Evolutionary conservation across 2,113 vertebrate species (phyloP), one percentile per base, ranked within the genome.

Genomic region (Mugil cephalus): DNA sequence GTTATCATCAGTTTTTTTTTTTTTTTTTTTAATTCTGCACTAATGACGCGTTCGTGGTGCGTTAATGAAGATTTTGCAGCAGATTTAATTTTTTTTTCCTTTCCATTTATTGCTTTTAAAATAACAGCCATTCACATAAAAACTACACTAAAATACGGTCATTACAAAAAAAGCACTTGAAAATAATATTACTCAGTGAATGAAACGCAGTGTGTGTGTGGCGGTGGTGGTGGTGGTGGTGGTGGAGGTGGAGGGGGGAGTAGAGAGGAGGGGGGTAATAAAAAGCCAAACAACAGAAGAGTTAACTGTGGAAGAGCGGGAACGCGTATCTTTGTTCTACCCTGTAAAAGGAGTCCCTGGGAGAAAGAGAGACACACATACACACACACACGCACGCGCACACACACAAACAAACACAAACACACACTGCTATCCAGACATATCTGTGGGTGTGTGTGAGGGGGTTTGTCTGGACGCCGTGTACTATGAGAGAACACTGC

Each of bases 81-180:
- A 71, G 30, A 10, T 13, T 17, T n/a, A n/a, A n/a, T 4, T 11
- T 69, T 70, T 42, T 63, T 84, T 83, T 73, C 46, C 42, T 78
- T 69, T 84, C 43, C 71, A 74, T 93, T 93, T 93, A 93, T 91
- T 93, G 89, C 84, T 87, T 81, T 89, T 80, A 88, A 91, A 90
- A 83, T 86, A 90, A 91, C 75, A 93, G 88, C 91, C 91, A 91
- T 84, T 91, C 89, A 91, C 90, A 88, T 89, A 85, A 85, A 89
- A 90, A 88, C 85, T 77, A 88, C 76, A 88, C 84, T 78, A 79
- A 50, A 81, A 68, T 85, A 89, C 84, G 90, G 59, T 85, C 60
- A 70, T 83, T 90, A 89, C 86, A 91, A 88, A 91, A 89, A 70
- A 61, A 30, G 24, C 74, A 83, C 75, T 60, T 87, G 30, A 69